phyloP scores from a whole-genome alignment of 2,113 vertebrate genomes.

The Oreocharis arfaki region DNA sequence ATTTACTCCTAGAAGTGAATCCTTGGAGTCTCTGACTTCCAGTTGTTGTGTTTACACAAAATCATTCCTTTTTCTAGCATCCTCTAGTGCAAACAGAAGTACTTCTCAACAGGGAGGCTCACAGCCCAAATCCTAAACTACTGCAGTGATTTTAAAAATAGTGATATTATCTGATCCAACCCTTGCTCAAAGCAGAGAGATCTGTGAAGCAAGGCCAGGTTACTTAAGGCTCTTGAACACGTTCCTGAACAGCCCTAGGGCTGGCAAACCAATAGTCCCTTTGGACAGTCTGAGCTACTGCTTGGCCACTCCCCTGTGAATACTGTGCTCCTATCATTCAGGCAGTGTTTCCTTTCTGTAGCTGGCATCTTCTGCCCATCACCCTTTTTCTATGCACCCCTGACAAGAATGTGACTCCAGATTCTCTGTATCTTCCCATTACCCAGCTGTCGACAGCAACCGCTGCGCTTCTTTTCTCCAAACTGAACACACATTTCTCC shows the following conservation, averaged over 20 bases:
- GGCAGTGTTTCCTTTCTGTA: background rate
- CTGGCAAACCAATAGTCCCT: background rate
- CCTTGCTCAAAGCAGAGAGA: background rate
- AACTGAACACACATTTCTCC: background rate
- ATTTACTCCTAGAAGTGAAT: background rate
- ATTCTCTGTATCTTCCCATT: background rate
- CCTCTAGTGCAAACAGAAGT: background rate
- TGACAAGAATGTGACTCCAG: background rate
- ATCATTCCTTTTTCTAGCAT: background rate
- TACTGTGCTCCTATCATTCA: background rate
- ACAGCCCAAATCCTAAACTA: background rate
- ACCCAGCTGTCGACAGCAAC: background rate
- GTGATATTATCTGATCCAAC: background rate
- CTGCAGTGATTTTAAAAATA: no score
- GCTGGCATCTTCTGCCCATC: background rate
- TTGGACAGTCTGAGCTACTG: background rate
- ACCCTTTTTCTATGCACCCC: background rate
- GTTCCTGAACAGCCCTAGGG: background rate
- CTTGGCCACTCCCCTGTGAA: background rate
- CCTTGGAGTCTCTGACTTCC: background rate
- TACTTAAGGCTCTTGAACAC: background rate
- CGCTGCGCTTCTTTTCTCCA: background rate
- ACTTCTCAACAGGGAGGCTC: background rate
- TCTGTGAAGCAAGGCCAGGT: background rate
- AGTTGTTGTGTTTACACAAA: background rate